Percentiles rank a stretch among this genome's conserved stretches.
phyloP scores from a whole-genome alignment of 1,140 invertebrate species.

The Lepidostoma basale region DNA sequence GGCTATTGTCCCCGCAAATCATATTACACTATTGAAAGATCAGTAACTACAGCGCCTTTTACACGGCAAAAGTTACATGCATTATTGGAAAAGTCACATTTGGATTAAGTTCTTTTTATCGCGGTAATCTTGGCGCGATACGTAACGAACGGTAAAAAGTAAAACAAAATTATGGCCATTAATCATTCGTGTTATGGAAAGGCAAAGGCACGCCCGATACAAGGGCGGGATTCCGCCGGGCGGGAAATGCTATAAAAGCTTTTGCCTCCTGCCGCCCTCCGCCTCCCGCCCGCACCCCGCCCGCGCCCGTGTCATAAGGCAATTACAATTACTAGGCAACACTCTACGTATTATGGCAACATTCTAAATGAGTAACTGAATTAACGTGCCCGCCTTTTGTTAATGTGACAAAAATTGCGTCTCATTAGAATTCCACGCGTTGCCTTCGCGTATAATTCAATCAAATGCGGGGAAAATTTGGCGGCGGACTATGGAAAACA shows the following conservation, averaged over 20 bases:
- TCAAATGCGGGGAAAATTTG: too few species aligned
- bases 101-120: background rate
- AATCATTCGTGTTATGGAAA: constrained; percentile 35
- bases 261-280: constrained; percentile 24
- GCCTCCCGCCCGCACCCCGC: background rate
- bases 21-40: too few species aligned
- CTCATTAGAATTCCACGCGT: constrained; percentile 4
- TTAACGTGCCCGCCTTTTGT: constrained; percentile 32
- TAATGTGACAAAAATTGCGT: constrained; percentile 11
- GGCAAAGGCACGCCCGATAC: constrained; percentile 2
- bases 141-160: constrained; percentile 30
- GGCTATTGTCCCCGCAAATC: too few species aligned
- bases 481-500: too few species aligned
- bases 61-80: background rate
- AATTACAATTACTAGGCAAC: constrained; percentile 43
- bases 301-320: constrained; percentile 18
- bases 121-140: background rate
- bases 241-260: constrained; percentile 37
- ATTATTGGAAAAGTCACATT: background rate
- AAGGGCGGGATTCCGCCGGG: background rate
- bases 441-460: too few species aligned
- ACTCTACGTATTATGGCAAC: constrained; percentile 39
- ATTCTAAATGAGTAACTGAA: constrained; percentile 36
- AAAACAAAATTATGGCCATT: constrained; percentile 40
- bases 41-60: too few species aligned